Base-by-base conservation (phyloP, 2,888 invertebrate species). In the Prosopocoilus inquinatus region DNA sequence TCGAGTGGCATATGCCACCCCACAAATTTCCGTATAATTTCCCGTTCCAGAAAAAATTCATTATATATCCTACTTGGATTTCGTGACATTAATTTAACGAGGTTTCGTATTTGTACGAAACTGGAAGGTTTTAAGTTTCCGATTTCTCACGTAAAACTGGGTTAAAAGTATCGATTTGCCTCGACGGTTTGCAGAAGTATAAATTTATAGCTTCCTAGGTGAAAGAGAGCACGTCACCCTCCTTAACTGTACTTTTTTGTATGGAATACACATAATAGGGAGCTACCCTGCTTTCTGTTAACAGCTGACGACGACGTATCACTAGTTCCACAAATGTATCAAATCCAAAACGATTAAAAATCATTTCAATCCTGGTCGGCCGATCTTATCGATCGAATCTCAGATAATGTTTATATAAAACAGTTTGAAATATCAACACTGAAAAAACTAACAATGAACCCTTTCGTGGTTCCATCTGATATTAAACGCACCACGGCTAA, bases 391-490 rank as follows among this genome's bases (percentile, higher is more conserved):
- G 46, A 41, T 53, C 39, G 38, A 16, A 12, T 41, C 33, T 28
- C 20, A 3, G 20, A 28, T 28, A 3, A 33, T 32, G 46, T 34
- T 47, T 47, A 47, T 35, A 41, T 38, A 16, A 48, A 53, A 53
- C 43, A 53, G 41, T 47, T 53, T 46, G 47, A 53, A 47, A 53
- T 43, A 47, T 53, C 53, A 47, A 53, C 53, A 47, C 47, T 39
- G 41, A 20, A 53, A 48, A 41, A 43, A 52, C 41, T 15, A 53
- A 53, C 53, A 53, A 53, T 53, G 47, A 57, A 57, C 57, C 57
- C 57, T 53, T 57, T 57, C 57, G 53, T 49, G 47, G 49, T 43
- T 48, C 34, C 41, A 53, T 57, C 56, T 52, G 56, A 56, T 52
- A 52, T 56, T 53, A 52, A 53, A 46, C 41, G 20, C 45, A 36